phyloP scores from a whole-genome alignment of 2,888 invertebrate species.

The Eristalinus aeneus region DNA sequence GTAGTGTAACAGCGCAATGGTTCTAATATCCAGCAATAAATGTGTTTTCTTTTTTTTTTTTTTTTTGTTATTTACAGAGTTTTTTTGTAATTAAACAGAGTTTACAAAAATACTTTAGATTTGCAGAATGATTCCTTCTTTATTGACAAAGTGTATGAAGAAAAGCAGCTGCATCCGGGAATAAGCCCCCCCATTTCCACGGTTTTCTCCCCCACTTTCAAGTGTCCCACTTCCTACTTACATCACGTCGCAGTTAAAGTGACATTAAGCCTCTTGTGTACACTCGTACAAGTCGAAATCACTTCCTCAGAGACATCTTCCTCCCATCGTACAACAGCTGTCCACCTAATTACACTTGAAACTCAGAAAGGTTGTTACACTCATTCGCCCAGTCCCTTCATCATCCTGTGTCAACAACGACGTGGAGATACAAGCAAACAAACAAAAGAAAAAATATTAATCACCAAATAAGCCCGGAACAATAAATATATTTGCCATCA shows the following conservation, averaged over 20 bases:
- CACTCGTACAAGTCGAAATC: not conserved
- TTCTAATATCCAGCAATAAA: too few species aligned
- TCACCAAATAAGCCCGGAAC: conserved; percentile 48
- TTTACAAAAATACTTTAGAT: too few species aligned
- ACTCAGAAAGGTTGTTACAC: conserved; percentile 13
- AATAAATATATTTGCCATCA: conserved; percentile 53
- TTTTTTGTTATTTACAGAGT: too few species aligned
- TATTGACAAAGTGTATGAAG: too few species aligned
- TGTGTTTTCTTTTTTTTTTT: too few species aligned
- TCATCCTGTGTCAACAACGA: conserved; percentile 32
- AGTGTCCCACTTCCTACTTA: not conserved
- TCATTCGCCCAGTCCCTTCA: conserved; percentile 22
- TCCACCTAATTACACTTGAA: not conserved
- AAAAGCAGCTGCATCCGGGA: too few species aligned
- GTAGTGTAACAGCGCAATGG: too few species aligned
- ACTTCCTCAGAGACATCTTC: not conserved
- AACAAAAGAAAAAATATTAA: conserved; percentile 39
- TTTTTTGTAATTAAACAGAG: too few species aligned
- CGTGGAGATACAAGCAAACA: not conserved
- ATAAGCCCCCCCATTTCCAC: too few species aligned
- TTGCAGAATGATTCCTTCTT: too few species aligned
- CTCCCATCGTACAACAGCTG: not conserved
- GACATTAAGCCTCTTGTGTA: not conserved
- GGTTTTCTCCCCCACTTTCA: too few species aligned
- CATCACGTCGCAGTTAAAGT: not conserved